Evolutionary conservation across 2,113 vertebrate genomes (phyloP), one percentile per base, ranked within the genome.

Genomic region (Cacatua alba): DNA sequence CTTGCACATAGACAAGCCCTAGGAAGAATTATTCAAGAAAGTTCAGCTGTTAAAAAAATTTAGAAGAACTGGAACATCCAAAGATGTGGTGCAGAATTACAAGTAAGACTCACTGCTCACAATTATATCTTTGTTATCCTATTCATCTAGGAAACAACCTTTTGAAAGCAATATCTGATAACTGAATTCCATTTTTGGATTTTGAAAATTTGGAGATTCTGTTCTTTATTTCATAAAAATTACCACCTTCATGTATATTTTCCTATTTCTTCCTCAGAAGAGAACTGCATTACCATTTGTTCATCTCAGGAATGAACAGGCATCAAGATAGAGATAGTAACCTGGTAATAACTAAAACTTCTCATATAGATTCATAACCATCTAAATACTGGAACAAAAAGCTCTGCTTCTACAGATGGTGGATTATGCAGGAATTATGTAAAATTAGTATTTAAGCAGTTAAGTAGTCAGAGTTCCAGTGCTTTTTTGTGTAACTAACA

Each of bases 331-430:
- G 46, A 33, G 31, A 68, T 8, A 44, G 6, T 20, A 91, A 86
- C 43, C 23, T 71, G 24, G 4, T 79, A 79, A 69, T 75, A 86
- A 57, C 26, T 33, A 53, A 39, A 67, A 82, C 18, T 33, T 92
- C 12, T 65, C 8, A 3, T 53, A 31, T 12, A 75, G 39, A 31
- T 60, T 86, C 43, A 37, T 65, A 62, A n/a, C 23, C 25, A 68
- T 17, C 20, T 86, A 65, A 86, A 70, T 26, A 86, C 3, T 75
- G 43, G 67, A 92, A 85, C 20, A 82, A 87, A 86, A 87, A 52
- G 1, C 28, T 69, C 20, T 75, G 5, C 33, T 89, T 84, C n/a
- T 31, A 49, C n/a, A 49, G 46, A 28, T 0, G 0, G 16, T 39
- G n/a, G 10, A 60, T 89, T 86, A 59, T 78, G 35, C 0, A 2